Conservation (phyloP, 2,797 vertebrate species). For the Crocidura indochinensis region DNA sequence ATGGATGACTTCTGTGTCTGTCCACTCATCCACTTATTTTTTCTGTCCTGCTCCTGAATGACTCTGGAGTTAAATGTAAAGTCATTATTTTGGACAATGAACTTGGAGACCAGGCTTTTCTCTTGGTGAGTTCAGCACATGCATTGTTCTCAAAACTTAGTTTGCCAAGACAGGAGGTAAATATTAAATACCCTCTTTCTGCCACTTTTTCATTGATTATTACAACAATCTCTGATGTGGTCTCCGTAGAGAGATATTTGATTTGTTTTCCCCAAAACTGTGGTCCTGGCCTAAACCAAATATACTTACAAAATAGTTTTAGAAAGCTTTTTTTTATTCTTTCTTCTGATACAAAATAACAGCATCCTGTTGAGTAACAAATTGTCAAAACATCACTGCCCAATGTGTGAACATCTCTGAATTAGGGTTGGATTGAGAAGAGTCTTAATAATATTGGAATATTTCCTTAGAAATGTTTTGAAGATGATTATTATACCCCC, state of each 20-base stretch:
- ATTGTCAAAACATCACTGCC: background rate
- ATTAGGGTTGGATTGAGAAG: background rate
- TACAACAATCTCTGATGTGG: background rate
- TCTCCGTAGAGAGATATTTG: background rate
- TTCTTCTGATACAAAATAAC: conserved; percentile 25
- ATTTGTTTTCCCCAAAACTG: conserved; percentile 26
- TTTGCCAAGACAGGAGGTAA: background rate
- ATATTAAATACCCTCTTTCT: background rate
- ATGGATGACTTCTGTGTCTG: background rate
- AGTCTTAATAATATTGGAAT: background rate
- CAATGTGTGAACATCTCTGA: background rate
- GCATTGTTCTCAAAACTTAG: background rate
- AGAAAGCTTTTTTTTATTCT: background rate
- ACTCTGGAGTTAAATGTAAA: background rate
- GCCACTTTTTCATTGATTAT: background rate
- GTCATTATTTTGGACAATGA: conserved; percentile 3
- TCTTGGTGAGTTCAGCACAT: background rate
- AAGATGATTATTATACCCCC: background rate
- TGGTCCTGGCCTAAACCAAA: background rate
- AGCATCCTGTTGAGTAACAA: background rate
- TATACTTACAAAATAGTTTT: background rate
- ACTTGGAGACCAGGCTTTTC: background rate
- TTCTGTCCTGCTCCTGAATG: background rate
- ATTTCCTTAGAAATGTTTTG: conserved; percentile 10
- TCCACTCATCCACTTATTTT: background rate